Percentiles rank a stretch among this genome's conserved stretches.
Conservation (phyloP, 37 sponge, comb jelly and placozoan genomes). For the Dysidea cf. avara region DNA sequence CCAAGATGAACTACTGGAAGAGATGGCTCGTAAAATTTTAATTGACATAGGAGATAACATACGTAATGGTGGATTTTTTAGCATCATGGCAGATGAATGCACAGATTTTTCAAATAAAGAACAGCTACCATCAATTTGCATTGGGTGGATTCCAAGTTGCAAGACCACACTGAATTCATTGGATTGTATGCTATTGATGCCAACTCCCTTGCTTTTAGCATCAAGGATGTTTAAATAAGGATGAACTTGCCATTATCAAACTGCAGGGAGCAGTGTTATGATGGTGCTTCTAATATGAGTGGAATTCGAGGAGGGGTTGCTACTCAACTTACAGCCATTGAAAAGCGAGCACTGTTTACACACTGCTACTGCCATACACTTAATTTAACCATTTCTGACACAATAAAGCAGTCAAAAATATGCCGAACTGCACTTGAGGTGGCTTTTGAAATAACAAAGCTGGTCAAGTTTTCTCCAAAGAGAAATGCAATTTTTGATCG, state of each 20-base stretch:
- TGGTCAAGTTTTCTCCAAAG: constrained; percentile 42
- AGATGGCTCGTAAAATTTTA: constrained; percentile 14
- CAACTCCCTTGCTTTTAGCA: constrained; percentile 13
- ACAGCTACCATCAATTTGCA: constrained; percentile 31
- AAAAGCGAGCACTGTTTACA: constrained; percentile 25
- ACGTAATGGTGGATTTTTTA: not conserved
- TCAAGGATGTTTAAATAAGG: constrained; percentile 21
- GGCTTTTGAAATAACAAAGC: constrained; percentile 9
- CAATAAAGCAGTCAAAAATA: not conserved
- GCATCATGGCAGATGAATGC: constrained; percentile 33
- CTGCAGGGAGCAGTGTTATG: constrained; percentile 30
- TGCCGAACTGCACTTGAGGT: no score
- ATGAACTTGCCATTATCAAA: constrained; percentile 5
- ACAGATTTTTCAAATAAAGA: constrained; percentile 30
- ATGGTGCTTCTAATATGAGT: constrained; percentile 47
- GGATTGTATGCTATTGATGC: constrained; percentile 29
- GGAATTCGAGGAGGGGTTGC: constrained; percentile 26
- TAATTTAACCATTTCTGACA: not conserved
- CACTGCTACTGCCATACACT: constrained; percentile 37
- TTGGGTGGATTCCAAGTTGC: constrained; percentile 18
- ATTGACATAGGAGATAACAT: constrained; percentile 1
- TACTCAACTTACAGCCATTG: not conserved
- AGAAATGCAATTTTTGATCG: constrained; percentile 25
- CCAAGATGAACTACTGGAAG: constrained; percentile 11
- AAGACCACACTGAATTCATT: constrained; percentile 13